Conservation (phyloP, 1,140 invertebrate species). For the Heliconius eleuchia region DNA sequence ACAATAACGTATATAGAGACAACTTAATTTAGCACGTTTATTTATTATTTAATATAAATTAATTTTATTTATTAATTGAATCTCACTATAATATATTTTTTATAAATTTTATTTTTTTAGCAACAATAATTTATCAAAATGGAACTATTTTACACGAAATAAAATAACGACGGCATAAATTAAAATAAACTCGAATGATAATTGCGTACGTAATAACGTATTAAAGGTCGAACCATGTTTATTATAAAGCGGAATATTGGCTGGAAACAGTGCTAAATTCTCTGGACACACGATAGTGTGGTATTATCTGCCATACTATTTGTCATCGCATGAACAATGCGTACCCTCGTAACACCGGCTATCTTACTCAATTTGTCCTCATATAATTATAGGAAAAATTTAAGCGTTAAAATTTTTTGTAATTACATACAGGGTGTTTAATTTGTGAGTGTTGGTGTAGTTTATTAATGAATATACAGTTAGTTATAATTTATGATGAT, state of each 20-base stretch:
- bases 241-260: conserved; percentile 76
- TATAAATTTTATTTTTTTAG: too few species aligned
- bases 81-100: too few species aligned
- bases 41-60: too few species aligned
- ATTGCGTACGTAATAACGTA: conserved; percentile 45
- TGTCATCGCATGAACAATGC: conserved; percentile 76
- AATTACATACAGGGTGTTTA: conserved; percentile 8
- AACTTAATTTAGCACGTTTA: too few species aligned
- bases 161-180: conserved; percentile 35
- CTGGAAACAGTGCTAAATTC: conserved; percentile 76
- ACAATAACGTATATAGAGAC: too few species aligned
- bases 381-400: conserved; percentile 68
- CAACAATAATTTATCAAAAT: conserved; percentile 9
- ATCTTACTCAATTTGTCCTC: conserved; percentile 71
- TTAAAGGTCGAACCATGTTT: conserved; percentile 60
- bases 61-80: too few species aligned
- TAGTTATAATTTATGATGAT: background rate
- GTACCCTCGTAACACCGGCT: conserved; percentile 59
- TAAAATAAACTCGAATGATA: conserved; percentile 41
- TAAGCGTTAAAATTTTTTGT: conserved; percentile 35
- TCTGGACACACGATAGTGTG: conserved; percentile 73
- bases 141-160: conserved; percentile 5
- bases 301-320: conserved; percentile 78
- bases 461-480: background rate
- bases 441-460: background rate